A percentile compares a stretch with the other conserved stretches of the same genome.
These are phyloP conservation scores for Trididemnum miniatum DNA, from an alignment of 23 tunicate genomes.

Conservation along the genomic window DNA sequence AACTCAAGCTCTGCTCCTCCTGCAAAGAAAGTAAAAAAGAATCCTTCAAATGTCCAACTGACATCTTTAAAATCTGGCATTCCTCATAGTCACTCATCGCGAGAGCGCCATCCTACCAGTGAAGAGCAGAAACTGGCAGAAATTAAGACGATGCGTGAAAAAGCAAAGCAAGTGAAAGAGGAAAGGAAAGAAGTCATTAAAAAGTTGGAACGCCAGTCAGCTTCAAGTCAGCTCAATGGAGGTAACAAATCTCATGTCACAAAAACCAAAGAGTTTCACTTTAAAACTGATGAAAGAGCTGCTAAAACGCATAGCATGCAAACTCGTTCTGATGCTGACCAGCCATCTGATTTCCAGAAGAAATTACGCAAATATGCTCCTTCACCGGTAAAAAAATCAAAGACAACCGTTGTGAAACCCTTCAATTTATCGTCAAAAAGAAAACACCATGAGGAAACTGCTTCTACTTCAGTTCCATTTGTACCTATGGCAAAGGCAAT, in stretches of 20 bases:
- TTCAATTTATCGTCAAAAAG: constrained; percentile 37
- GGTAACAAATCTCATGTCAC: not conserved
- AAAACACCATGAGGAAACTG: constrained; percentile 7
- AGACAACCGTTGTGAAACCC: constrained; percentile 49
- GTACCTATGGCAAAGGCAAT: constrained; percentile 79
- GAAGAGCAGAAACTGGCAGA: constrained; percentile 53
- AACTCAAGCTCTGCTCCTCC: not conserved
- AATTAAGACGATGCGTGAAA: constrained; percentile 28
- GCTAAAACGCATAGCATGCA: constrained; percentile 40
- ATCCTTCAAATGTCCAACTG: not conserved
- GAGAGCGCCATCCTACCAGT: constrained; percentile 32
- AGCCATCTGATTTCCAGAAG: constrained; percentile 21
- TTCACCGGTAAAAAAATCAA: constrained; percentile 50
- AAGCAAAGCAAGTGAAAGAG: constrained; percentile 21
- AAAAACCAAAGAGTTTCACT: constrained; percentile 54
- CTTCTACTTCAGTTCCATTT: constrained; percentile 1
- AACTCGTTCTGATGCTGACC: constrained; percentile 20
- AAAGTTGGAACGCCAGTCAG: constrained; percentile 1
- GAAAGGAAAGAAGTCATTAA: constrained; percentile 17
- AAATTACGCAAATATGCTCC: constrained; percentile 57
- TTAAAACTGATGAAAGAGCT: constrained; percentile 59
- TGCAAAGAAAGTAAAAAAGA: constrained; percentile 12
- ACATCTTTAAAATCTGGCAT: not conserved
- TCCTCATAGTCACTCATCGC: not conserved
- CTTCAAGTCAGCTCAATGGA: not conserved